These are phyloP conservation scores for Charaxes varanes DNA, from an alignment of 1,140 invertebrate species.

Conservation along the genomic window DNA sequence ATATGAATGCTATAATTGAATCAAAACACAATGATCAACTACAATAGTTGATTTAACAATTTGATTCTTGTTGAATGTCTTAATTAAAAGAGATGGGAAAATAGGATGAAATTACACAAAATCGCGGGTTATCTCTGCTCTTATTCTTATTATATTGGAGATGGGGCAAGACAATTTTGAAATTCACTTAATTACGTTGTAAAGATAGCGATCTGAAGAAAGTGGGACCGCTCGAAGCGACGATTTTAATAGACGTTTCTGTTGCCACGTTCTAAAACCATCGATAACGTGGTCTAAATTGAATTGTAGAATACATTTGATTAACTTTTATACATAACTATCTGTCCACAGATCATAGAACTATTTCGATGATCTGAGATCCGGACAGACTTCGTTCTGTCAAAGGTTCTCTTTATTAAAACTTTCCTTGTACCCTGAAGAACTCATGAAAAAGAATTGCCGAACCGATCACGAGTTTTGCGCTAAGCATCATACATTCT, in stretches of 20 bases:
- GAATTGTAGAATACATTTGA: no score
- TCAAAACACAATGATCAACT: not conserved
- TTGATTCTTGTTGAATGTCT: conserved; percentile 7
- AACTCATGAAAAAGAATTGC: no score
- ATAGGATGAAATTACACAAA: conserved; percentile 44
- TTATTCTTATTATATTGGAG: conserved; percentile 49
- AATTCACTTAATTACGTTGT: conserved; percentile 61
- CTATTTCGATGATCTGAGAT: no score
- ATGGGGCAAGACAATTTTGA: conserved; percentile 45
- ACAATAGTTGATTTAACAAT: conserved; percentile 9
- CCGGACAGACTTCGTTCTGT: no score
- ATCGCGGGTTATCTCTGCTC: conserved; percentile 41
- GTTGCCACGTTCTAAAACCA: conserved; percentile 9
- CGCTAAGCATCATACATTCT: no score
- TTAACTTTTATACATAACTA: no score
- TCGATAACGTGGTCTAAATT: no score
- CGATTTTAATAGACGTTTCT: conserved; percentile 20
- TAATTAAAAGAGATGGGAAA: conserved; percentile 44
- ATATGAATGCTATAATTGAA: no score
- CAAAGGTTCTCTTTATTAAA: no score
- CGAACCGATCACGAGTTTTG: no score
- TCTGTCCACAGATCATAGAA: no score
- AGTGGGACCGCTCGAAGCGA: conserved; percentile 20
- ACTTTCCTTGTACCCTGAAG: no score
- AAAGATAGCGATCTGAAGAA: conserved; percentile 50